Evolutionary conservation across 2,888 invertebrate genomes (phyloP).

Genomic region (Sipha maydis): DNA sequence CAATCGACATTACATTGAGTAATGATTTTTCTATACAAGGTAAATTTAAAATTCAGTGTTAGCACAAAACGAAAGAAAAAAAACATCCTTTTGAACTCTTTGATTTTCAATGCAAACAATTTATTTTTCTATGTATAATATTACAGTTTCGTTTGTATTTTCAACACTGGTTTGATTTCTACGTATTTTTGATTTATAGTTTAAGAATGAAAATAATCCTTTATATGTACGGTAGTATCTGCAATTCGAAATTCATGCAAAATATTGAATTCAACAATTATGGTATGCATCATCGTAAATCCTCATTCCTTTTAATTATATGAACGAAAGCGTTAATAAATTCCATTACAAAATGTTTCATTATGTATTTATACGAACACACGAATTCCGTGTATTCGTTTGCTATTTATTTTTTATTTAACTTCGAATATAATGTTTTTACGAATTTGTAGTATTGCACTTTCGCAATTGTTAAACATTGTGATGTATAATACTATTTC

Average conservation of each 20-base stretch:
- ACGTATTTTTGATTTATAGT: neutral
- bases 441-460: neutral
- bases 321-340: neutral
- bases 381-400: neutral
- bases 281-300: neutral
- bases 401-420: neutral
- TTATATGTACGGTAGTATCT: neutral
- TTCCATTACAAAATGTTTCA: neutral
- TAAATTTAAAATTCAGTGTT: neutral
- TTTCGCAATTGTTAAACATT: neutral
- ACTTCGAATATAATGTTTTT: neutral
- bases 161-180: neutral
- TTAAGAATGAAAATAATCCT: neutral
- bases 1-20: neutral
- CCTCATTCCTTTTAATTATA: neutral
- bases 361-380: neutral
- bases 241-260: neutral
- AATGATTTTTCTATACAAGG: neutral
- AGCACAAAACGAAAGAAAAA: neutral
- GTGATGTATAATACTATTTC: neutral
- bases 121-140: conserved; percentile 22
- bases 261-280: too few species aligned
- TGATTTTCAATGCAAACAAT: conserved; percentile 12
- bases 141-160: neutral
- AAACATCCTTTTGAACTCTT: conserved; percentile 3